These are phyloP conservation scores for Phyllotreta cruciferae DNA, from an alignment of 2,888 invertebrate genomes.

Conservation along the genomic window DNA sequence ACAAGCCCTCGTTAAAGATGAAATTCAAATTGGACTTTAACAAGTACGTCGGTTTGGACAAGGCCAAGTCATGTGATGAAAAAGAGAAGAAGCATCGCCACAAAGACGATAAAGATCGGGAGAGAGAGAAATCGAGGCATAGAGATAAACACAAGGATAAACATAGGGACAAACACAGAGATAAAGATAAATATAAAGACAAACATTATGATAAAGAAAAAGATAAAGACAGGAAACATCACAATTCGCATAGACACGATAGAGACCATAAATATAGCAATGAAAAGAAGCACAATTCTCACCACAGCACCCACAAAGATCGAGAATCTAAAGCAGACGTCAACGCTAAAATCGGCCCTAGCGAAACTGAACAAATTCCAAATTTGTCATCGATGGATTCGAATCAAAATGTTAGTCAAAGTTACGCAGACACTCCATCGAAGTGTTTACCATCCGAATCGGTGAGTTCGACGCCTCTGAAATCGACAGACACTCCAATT, in stretches of 20 bases:
- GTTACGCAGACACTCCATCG: conserved; percentile 10
- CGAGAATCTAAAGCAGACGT: conserved; percentile 26
- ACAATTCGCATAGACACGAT: conserved; percentile 43
- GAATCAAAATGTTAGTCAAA: conserved; percentile 1
- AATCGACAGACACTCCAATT: conserved; percentile 9
- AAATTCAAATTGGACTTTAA: conserved; percentile 51
- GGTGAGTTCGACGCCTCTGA: conserved; percentile 8
- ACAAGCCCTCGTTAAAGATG: conserved; percentile 45
- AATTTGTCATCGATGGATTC: conserved; percentile 13
- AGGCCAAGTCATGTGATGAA: conserved; percentile 44
- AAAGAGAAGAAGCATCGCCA: conserved; percentile 32
- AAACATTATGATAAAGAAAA: conserved; percentile 45
- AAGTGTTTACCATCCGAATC: conserved; percentile 17
- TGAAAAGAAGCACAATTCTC: conserved; percentile 42
- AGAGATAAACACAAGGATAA: conserved; percentile 45
- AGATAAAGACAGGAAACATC: conserved; percentile 43
- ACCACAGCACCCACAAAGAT: conserved; percentile 41
- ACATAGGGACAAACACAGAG: conserved; percentile 46
- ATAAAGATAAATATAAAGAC: conserved; percentile 45
- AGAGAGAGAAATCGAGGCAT: conserved; percentile 41
- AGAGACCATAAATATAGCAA: conserved; percentile 43
- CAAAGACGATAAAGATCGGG: conserved; percentile 29
- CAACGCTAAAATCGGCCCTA: conserved; percentile 5
- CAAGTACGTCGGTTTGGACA: conserved; percentile 42
- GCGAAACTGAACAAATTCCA: background rate